These are phyloP conservation scores for Globodera rostochiensis DNA, from an alignment of 1,140 invertebrate genomes.

Conservation along the genomic window DNA sequence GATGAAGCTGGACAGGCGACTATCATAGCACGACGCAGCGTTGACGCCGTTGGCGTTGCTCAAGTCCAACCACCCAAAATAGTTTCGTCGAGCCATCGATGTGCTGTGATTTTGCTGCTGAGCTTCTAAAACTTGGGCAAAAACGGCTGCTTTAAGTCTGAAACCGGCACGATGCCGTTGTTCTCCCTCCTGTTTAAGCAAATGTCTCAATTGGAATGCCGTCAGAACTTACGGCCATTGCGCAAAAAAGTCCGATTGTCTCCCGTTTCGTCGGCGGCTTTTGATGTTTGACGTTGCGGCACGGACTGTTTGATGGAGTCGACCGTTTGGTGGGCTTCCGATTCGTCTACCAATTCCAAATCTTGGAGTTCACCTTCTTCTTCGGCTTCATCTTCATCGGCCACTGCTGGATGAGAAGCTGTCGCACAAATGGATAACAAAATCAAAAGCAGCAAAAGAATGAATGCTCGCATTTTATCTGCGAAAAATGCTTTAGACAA, in stretches of 20 bases:
- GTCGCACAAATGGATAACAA: too few species aligned
- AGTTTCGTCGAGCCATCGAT: neutral
- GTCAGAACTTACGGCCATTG: neutral
- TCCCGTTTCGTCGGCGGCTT: neutral
- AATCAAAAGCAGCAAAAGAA: too few species aligned
- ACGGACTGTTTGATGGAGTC: too few species aligned
- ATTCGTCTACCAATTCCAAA: neutral
- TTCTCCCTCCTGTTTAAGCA: too few species aligned
- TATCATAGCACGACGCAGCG: conserved; percentile 42
- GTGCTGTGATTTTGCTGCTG: neutral
- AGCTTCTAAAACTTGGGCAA: neutral
- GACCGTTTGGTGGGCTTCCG: neutral
- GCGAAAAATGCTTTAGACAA: too few species aligned
- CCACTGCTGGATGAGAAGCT: too few species aligned
- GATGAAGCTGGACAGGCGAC: conserved; percentile 16
- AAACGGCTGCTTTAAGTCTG: too few species aligned
- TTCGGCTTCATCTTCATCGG: neutral
- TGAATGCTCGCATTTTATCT: too few species aligned
- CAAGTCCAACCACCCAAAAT: neutral
- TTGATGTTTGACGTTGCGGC: too few species aligned
- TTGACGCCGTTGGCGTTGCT: conserved; percentile 64
- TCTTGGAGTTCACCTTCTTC: neutral
- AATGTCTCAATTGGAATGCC: too few species aligned
- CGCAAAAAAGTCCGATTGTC: neutral
- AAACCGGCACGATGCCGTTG: too few species aligned